Evolutionary conservation across 2,888 invertebrate genomes (phyloP), one percentile per base, ranked within the genome.

Genomic region (Andrena dorsata): DNA sequence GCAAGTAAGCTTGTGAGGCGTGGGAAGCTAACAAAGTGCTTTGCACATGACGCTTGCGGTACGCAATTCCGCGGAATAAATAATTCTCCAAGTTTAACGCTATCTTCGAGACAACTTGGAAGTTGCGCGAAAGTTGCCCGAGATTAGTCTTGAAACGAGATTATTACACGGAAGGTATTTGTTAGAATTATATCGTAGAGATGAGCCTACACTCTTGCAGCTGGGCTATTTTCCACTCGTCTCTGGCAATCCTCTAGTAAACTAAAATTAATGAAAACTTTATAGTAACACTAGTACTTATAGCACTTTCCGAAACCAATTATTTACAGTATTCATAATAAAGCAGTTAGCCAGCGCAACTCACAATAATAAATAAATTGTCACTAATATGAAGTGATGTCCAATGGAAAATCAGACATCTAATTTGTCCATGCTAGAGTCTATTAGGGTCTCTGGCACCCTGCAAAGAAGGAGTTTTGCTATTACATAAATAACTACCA

Each of bases 131-230:
- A 78, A 68, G 26, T 78, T 77, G 53, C 16, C 7, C n/a, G 20
- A 78, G 78, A 77, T 77, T 79, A 79, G 56, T 56, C 49, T 56
- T 10, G 68, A 41, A 69, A 63, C 68, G 68, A 78, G 78, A 78
- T 78, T 77, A 69, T 77, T 69, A 53, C 68, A 32, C 26, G 51
- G 35, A 13, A n/a, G 32, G 7, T 60, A 63, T n/a, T 81, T 76
- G 41, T 8, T 20, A 8, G 58, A 60, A 47, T 63, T 35, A 23
- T 66, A 32, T 30, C 28, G 51, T n/a, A 51, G 1, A 26, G 41
- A 41, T 10, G 23, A 20, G 26, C 8, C n/a, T 26, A n/a, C 8
- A 20, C 16, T 20, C 30, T 16, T 28, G 35, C 3, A 20, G 16
- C 13, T n/a, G 1, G 2, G 16, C 32, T 28, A 28, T n/a, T 61